Percentiles rank a stretch among this genome's conserved stretches.
Conservation (phyloP, 2,888 invertebrate genomes). For the Oscheius sp. region DNA sequence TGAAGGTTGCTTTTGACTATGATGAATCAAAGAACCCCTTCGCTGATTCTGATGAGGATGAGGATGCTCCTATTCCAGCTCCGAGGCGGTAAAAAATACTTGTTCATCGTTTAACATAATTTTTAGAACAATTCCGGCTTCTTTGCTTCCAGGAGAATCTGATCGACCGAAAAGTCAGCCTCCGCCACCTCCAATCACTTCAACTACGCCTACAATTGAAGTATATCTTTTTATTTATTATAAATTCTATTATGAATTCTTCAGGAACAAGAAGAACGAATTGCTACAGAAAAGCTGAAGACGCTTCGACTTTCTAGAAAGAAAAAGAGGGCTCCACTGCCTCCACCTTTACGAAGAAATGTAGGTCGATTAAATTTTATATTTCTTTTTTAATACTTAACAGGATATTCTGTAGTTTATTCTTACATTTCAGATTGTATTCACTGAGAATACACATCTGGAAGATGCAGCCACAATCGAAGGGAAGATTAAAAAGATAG, state of each 20-base stretch:
- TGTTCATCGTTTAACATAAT: no score
- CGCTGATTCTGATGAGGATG: conserved; percentile 38
- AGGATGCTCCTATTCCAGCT: conserved; percentile 31
- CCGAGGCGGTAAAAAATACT: conserved; percentile 26
- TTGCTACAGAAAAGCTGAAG: conserved; percentile 15
- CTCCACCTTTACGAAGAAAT: conserved; percentile 29
- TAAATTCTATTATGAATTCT: background rate
- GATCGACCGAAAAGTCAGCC: conserved; percentile 35
- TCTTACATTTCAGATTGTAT: conserved; percentile 30
- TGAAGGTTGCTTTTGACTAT: conserved; percentile 26
- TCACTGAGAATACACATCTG: conserved; percentile 23
- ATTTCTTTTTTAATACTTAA: background rate
- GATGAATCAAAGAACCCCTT: conserved; percentile 37
- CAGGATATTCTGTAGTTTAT: background rate
- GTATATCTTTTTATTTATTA: background rate
- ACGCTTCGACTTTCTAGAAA: conserved; percentile 35
- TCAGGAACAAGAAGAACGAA: background rate
- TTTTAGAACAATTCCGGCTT: conserved; percentile 14
- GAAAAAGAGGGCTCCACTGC: conserved; percentile 34
- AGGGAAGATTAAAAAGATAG: conserved; percentile 18
- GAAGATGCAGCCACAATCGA: conserved; percentile 27
- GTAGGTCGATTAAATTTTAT: conserved; percentile 12
- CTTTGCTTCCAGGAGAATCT: conserved; percentile 33
- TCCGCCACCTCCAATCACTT: conserved; percentile 31
- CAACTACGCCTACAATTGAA: background rate